Base-by-base conservation (phyloP, 2,113 vertebrate genomes). In the Diphyllodes magnificus region DNA sequence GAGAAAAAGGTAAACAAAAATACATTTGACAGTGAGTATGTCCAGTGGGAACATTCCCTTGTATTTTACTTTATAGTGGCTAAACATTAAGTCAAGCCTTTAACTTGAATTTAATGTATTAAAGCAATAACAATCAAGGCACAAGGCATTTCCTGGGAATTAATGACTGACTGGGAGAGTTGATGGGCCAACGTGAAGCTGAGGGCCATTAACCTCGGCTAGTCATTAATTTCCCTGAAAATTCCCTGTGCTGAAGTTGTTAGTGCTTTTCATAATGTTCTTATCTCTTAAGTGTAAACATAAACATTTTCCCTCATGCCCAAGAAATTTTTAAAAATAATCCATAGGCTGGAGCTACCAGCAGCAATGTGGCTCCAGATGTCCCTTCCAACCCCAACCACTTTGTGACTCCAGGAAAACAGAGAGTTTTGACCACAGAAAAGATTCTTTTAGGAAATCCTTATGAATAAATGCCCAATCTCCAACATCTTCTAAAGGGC, bases 41-140 rank as follows among this genome's bases (percentile, higher is more conserved):
- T 96, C 91, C 93, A 69, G 76, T 63, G 79, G 93, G 93, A 97
- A 82, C 35, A 84, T 50, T 96, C 96, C 85, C 82, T 96, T 93
- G 89, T 97, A 81, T 95, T 98, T 98, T 95, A 76, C 85, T 97
- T 97, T 94, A 77, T 92, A 94, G 94, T 92, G 80, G 90, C 95
- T 97, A 96, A 97, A 97, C 90, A 96, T 96, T 96, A 97, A 98
- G 94, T 98, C 85, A 96, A 94, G 78, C 69, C 86, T 91, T 98
- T 97, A 97, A 97, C 95, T 97, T 97, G 94, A 97, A 97, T 97
- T 97, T 97, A 97, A 97, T 95, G 86, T 95, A 97, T 97, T 97
- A 97, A 97, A 97, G 94, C 91, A 97, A 88, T 96, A 97, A 97
- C 89, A 94, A 96, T 95, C 87, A 96, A 96, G 78, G 84, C 86